A percentile compares a stretch with the other conserved stretches of the same genome.
phyloP scores from a whole-genome alignment of 2,797 vertebrate genomes.

The Falco naumanni region DNA sequence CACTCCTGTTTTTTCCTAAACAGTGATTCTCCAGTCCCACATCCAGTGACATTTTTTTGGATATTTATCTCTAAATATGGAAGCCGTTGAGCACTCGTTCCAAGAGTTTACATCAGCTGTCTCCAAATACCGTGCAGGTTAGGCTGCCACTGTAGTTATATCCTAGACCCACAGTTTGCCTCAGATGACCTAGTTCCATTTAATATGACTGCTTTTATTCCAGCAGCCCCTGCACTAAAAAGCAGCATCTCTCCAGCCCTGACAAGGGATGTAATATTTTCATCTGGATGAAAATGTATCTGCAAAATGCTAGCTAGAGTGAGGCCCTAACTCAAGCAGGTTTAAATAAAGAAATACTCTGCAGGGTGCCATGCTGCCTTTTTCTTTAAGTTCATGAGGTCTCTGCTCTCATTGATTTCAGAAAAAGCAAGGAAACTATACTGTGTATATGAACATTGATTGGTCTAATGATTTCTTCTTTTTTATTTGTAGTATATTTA shows the following conservation, averaged over 20 bases:
- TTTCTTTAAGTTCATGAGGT: background rate
- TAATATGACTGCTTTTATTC: background rate
- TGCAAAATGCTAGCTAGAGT: background rate
- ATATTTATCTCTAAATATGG: background rate
- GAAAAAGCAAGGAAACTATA: slow-evolving; percentile 28
- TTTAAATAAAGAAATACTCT: slow-evolving; percentile 1
- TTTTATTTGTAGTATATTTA: slow-evolving; percentile 42
- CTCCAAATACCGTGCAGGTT: background rate
- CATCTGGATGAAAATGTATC: background rate
- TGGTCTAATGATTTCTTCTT: slow-evolving; percentile 45
- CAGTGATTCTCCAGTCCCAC: background rate
- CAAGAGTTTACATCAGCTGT: background rate
- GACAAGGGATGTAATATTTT: background rate
- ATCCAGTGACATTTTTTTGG: background rate
- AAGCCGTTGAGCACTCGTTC: background rate
- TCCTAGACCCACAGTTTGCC: background rate
- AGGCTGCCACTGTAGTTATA: background rate
- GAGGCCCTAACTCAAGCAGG: background rate
- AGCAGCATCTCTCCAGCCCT: background rate
- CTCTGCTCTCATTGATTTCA: slow-evolving; percentile 28
- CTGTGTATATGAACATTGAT: slow-evolving; percentile 28
- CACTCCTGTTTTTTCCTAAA: background rate
- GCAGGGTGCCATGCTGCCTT: background rate
- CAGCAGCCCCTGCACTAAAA: background rate
- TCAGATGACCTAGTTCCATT: background rate